Base-by-base conservation (phyloP, 1,140 invertebrate species). In the Drosophila nigromelanica region DNA sequence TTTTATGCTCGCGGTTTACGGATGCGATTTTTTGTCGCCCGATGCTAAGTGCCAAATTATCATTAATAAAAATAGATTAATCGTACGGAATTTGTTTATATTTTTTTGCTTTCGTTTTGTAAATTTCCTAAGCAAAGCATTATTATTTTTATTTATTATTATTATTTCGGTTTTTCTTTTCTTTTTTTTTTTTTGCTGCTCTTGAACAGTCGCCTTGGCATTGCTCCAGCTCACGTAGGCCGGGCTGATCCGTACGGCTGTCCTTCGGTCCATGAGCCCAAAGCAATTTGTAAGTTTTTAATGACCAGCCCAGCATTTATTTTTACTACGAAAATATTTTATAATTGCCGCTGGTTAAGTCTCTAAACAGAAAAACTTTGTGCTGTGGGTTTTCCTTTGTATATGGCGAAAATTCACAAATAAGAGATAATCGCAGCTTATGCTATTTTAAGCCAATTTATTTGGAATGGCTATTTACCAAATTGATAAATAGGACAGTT, bases 31-130 rank as follows among this genome's bases (percentile, higher is more conserved):
- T 83, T 78, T 86, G 73, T 81, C 83, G 72, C 82, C 76, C 43
- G 75, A 86, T 81, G 82, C 76, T 73, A 74, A 86, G 78, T 76
- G 78, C 78, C 74, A 86, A 86, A 86, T 87, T 86, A 86, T 86
- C 82, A 86, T 86, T 86, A 86, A 86, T 86, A 86, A 73, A 89
- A 82, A 82, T 89, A 89, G 83, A 75, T 76, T 78, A 78, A 89
- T 86, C 71, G 82, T 68, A 58, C 67, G 74, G 71, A 76, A 78
- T 78, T 37, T 64, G 70, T 81, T 72, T 86, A 78, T 66, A 27
- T 66, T 55, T 30, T 40, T 51, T 40, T 69, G 33, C 33, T 61
- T 67, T 78, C 33, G 12, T n/a, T 73, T 70, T 58, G 48, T 61
- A 47, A 76, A 69, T 79, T 70, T 58, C 56, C 54, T 62, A 47